Evolutionary conservation across 2,888 invertebrate species (phyloP).

Genomic region (Zele albiditarsus): DNA sequence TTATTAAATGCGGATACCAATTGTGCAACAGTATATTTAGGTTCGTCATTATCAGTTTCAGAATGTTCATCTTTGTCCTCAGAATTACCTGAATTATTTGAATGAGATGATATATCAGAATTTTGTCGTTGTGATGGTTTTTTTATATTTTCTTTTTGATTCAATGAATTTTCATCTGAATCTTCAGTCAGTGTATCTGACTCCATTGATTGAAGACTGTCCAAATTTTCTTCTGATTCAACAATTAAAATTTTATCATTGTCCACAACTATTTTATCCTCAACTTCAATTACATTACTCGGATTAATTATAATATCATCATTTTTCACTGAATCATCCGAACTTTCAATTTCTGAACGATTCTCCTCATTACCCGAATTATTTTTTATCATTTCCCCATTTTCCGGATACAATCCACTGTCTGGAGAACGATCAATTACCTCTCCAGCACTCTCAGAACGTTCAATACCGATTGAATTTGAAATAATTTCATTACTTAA

Average conservation of each 20-base stretch:
- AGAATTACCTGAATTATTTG: constrained; percentile 65
- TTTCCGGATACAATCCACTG: neutral
- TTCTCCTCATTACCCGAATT: neutral
- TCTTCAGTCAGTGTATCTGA: constrained; percentile 70
- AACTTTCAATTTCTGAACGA: neutral
- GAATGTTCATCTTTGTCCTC: constrained; percentile 69
- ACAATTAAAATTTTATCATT: neutral
- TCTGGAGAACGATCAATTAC: constrained; percentile 7
- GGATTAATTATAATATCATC: neutral
- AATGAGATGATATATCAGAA: constrained; percentile 66
- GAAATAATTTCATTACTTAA: constrained; percentile 57
- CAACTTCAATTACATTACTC: neutral
- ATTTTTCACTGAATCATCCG: neutral
- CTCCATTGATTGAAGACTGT: constrained; percentile 69
- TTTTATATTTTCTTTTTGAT: constrained; percentile 51
- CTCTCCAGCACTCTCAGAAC: constrained; percentile 33
- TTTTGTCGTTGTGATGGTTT: constrained; percentile 64
- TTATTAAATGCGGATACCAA: constrained; percentile 73
- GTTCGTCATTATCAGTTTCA: constrained; percentile 72
- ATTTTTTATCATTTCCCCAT: neutral
- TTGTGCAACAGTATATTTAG: constrained; percentile 73
- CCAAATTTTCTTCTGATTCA: constrained; percentile 67
- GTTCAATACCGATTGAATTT: constrained; percentile 31
- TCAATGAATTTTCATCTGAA: constrained; percentile 63
- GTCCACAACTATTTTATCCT: neutral